Conservation (phyloP, 2,888 invertebrate genomes). For the Rhingia rostrata region DNA sequence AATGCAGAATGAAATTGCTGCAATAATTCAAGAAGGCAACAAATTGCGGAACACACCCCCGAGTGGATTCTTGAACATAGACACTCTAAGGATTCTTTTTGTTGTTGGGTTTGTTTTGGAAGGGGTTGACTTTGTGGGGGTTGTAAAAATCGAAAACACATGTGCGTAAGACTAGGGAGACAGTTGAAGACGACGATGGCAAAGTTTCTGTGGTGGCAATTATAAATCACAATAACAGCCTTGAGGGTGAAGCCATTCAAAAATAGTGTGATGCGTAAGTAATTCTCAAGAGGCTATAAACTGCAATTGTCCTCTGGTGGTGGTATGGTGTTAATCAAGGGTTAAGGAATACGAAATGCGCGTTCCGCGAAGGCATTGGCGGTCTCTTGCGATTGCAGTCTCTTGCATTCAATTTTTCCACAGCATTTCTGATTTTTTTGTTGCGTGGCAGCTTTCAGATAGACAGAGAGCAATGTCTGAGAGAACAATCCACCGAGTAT, state of each 20-base stretch:
- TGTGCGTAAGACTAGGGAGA: slow-evolving; percentile 4
- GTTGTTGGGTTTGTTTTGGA: background rate
- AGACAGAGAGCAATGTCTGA: no score
- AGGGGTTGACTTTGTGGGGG: background rate
- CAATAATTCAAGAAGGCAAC: slow-evolving; percentile 56
- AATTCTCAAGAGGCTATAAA: background rate
- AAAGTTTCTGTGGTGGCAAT: slow-evolving; percentile 33
- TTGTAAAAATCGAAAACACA: background rate
- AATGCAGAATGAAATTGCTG: slow-evolving; percentile 55
- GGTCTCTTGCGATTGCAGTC: no score
- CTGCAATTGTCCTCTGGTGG: background rate
- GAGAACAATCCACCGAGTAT: no score
- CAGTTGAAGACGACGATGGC: background rate
- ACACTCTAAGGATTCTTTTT: slow-evolving; percentile 29
- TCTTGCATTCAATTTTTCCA: no score
- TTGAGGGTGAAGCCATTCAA: background rate
- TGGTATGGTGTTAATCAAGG: background rate
- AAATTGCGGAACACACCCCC: slow-evolving; percentile 40
- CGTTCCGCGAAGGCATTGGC: no score
- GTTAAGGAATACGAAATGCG: no score
- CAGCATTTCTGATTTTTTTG: no score
- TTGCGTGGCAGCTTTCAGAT: no score
- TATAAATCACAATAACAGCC: slow-evolving; percentile 24
- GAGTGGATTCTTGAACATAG: slow-evolving; percentile 17
- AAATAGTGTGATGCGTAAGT: background rate